Conservation (phyloP, 2,797 vertebrate species). For the Anguilla marmorata region DNA sequence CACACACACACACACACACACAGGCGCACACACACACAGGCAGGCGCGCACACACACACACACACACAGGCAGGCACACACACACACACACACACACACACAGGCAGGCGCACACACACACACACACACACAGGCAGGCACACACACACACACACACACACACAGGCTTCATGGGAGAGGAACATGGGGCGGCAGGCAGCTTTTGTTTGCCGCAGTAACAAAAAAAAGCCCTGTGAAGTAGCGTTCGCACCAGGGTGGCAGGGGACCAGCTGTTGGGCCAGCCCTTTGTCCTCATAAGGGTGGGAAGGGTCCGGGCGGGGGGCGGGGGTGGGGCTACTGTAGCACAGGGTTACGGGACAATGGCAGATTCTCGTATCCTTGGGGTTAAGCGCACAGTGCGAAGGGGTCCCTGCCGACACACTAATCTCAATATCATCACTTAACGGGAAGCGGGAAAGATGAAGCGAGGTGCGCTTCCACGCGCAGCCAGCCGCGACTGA, state of each 20-base stretch:
- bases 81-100: too few relatives aligned
- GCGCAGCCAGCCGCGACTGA: neutral
- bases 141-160: neutral
- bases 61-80: neutral
- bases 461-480: neutral
- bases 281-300: slow-evolving; percentile 62
- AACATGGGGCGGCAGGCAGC: slow-evolving; percentile 51
- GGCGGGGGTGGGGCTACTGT: slow-evolving; percentile 29
- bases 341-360: slow-evolving; percentile 31
- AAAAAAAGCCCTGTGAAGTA: slow-evolving; percentile 61
- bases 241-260: slow-evolving; percentile 59
- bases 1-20: neutral
- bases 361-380: slow-evolving; percentile 27
- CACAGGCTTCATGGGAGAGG: slow-evolving; percentile 21
- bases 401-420: neutral
- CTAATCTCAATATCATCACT: neutral
- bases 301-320: slow-evolving; percentile 31
- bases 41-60: too few relatives aligned
- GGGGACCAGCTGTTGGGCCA: slow-evolving; percentile 70
- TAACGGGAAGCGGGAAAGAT: neutral
- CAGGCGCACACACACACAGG: too few relatives aligned
- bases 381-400: slow-evolving; percentile 16
- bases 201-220: slow-evolving; percentile 63
- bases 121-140: neutral
- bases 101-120: neutral